Evolutionary conservation across 92 coral and sea anemone genomes (phyloP), one percentile per base, ranked within the genome.

Genomic region (Hydrozoanthus gracilis): DNA sequence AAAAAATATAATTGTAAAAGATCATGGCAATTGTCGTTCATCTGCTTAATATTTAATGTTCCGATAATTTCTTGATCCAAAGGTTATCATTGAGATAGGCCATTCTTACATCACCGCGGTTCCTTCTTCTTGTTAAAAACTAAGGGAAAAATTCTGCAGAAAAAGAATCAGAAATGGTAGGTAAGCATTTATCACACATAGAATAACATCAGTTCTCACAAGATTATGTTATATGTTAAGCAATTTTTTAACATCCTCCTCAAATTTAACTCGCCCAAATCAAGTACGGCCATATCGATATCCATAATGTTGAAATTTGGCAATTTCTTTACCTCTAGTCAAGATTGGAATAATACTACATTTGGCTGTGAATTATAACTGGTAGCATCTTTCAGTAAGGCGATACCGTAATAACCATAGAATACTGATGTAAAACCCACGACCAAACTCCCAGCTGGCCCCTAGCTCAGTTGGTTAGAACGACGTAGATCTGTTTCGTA

Each of bases 81-180:
- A 76, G 86, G 80, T 68, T 86, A 82, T 87, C 82, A 87, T 50
- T 69, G 17, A 76, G 83, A 90, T 90, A 55, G 79, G 54, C 71
- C 80, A 87, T 82, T 90, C 93, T 90, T 87, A 90, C 93, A 90
- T 90, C 93, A 90, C 84, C 85, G 48, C 54, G 74, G 72, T 54
- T 44, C 68, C 73, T 82, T 87, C 83, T 69, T 87, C 66, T 73
- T 77, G 65, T 87, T 48, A 13, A 17, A 86, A 82, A 73, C 60
- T 39, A 10, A 71, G 64, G 44, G 70, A 75, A 86, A 69, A 82
- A 83, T 68, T 79, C 45, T 84, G 20, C 82, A 79, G 66, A 55
- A 86, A 76, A 49, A 47, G 16, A 64, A 73, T 77, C 79, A 18
- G 55, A 70, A 48, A 80, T 80, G 85, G 85, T 80, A 15, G 17